Evolutionary conservation across 2,113 vertebrate species (phyloP), one percentile per base, ranked within the genome.

Genomic region (Tiliqua scincoides): DNA sequence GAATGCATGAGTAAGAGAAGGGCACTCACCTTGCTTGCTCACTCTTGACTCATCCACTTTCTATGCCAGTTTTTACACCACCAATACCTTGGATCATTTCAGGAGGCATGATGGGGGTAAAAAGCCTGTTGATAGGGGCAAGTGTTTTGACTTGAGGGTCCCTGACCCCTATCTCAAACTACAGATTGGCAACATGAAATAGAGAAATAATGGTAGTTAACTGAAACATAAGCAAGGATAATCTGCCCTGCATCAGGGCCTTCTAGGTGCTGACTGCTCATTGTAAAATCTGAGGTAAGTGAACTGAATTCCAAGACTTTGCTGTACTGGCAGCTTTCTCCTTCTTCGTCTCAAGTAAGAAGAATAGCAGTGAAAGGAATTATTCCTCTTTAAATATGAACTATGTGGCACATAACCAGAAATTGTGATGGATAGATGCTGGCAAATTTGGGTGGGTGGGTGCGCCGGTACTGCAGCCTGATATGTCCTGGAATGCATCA

Each of bases 331-430:
- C 48, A 27, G 20, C 65, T 52, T 85, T 72, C 76, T 71, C 40
- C 85, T 21, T 14, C n/a, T 35, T 85, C 63, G 32, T 79, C 76
- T 86, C 57, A 86, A 27, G 25, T 35, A 72, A 30, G 37, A 86
- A 59, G 61, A 73, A 80, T 48, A 37, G 14, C 59, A 73, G 21
- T 30, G 30, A 73, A 52, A 72, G 61, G 59, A 73, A 79, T n/a
- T 21, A 32, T 40, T 78, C 74, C 48, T 68, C 27, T 78, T 59
- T 85, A 15, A 85, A 59, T 35, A 72, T 43, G 67, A 72, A 48
- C n/a, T 72, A 18, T 63, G 32, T 40, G n/a, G 14, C 30, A 18
- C 7, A 17, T 72, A 71, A 62, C n/a, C 43, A 15, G 65, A 75
- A 12, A 75, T 63, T 18, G 27, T 37, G 10, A 32, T 40, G 52